Conservation (phyloP, 2,113 vertebrate species). For the Toxotes chatareus region DNA sequence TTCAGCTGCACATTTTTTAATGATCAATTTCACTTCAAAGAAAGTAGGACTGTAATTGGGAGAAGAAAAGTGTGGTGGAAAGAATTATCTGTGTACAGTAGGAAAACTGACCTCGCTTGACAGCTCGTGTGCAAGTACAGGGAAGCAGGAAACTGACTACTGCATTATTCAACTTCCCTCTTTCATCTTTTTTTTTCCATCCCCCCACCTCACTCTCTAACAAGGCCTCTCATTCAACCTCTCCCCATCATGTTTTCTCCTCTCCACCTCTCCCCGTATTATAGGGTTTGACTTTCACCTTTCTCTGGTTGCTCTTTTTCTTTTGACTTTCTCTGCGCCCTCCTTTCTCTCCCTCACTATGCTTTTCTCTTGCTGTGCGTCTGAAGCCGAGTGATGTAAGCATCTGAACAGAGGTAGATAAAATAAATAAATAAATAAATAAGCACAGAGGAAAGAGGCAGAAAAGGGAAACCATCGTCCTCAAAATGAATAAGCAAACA, state of each 20-base stretch:
- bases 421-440: background rate
- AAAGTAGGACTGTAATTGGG: background rate
- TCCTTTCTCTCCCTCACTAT: background rate
- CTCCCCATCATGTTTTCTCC: slow-evolving; percentile 23
- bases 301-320: slow-evolving; percentile 24
- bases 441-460: background rate
- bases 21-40: slow-evolving; percentile 1
- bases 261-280: slow-evolving; percentile 41
- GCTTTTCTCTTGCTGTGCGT: background rate
- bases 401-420: slow-evolving; percentile 10
- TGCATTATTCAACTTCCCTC: slow-evolving; percentile 79
- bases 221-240: slow-evolving; percentile 46
- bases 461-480: background rate
- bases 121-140: slow-evolving; percentile 57
- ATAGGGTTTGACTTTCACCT: slow-evolving; percentile 42
- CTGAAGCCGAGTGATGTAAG: slow-evolving; percentile 34
- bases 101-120: slow-evolving; percentile 56
- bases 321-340: slow-evolving; percentile 1
- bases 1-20: background rate
- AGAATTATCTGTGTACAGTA: slow-evolving; percentile 22
- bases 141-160: slow-evolving; percentile 62
- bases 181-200: slow-evolving; percentile 70
- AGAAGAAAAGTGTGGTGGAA: background rate
- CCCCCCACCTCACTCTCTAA: slow-evolving; percentile 30
- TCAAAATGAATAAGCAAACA: background rate